These are phyloP conservation scores for Procavia capensis DNA, from an alignment of 2,113 vertebrate species.

Conservation along the genomic window DNA sequence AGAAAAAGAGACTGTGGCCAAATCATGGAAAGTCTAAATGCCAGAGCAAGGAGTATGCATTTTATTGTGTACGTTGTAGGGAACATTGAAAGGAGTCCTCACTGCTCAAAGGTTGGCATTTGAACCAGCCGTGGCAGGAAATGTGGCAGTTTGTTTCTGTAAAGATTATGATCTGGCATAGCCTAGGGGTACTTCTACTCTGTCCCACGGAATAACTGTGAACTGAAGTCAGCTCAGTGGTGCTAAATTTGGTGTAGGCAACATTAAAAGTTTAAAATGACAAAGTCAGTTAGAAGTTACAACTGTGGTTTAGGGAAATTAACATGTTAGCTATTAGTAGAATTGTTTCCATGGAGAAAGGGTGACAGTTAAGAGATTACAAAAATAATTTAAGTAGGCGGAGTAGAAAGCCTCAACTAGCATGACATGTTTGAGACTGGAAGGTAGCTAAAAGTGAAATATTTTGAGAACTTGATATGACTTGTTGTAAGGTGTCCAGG, in stretches of 20 bases:
- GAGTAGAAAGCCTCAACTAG: neutral
- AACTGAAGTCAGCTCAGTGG: too few relatives aligned
- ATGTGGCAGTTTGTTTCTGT: too few relatives aligned
- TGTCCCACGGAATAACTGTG: too few relatives aligned
- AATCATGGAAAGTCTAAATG: neutral
- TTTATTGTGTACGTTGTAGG: neutral
- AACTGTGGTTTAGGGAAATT: neutral
- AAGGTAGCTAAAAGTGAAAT: neutral
- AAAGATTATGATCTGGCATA: neutral
- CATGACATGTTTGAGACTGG: neutral
- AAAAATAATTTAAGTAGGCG: neutral
- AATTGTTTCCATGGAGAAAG: neutral
- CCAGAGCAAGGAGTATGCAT: neutral
- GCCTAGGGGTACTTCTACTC: neutral
- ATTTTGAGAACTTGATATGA: neutral
- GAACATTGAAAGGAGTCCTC: neutral
- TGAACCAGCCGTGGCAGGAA: too few relatives aligned
- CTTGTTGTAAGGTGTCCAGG: too few relatives aligned
- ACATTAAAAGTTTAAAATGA: neutral
- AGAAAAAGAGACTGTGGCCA: neutral
- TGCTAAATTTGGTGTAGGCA: neutral
- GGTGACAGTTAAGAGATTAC: neutral
- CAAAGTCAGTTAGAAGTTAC: neutral
- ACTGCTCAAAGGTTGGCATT: too few relatives aligned
- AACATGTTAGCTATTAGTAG: neutral